Evolutionary conservation across 2,888 invertebrate species (phyloP).

Genomic region (Rhagonycha lutea): DNA sequence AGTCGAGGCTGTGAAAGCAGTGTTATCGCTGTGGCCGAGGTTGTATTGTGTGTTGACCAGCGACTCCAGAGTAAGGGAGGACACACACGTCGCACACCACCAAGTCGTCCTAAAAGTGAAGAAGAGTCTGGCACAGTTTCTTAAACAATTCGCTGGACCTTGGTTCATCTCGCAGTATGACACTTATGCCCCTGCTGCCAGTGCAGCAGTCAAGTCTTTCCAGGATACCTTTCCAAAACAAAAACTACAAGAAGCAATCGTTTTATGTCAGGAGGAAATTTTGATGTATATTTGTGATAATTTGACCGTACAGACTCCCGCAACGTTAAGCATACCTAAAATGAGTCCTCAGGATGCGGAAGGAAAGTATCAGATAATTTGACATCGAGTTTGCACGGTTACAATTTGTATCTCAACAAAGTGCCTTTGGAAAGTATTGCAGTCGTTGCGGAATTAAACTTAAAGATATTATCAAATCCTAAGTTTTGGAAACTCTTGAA

Average conservation of each 20-base stretch:
- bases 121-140: conserved; percentile 76
- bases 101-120: conserved; percentile 69
- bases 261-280: conserved; percentile 83
- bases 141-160: conserved; percentile 77
- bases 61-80: conserved; percentile 85
- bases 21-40: conserved; percentile 83
- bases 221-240: conserved; percentile 77
- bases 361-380: conserved; percentile 70
- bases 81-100: conserved; percentile 75
- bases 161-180: conserved; percentile 89
- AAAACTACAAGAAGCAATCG: conserved; percentile 78
- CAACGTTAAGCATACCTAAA: conserved; percentile 60
- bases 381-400: conserved; percentile 67
- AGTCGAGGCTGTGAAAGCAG: conserved; percentile 67
- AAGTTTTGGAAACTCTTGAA: conserved; percentile 77
- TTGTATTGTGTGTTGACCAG: conserved; percentile 74
- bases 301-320: conserved; percentile 63
- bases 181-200: conserved; percentile 81
- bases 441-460: conserved; percentile 54
- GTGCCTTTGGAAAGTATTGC: conserved; percentile 58
- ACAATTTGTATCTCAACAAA: conserved; percentile 64
- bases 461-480: conserved; percentile 60
- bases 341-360: conserved; percentile 69
- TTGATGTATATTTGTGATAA: conserved; percentile 74
- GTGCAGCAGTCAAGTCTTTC: conserved; percentile 68